Percentiles rank a stretch among this genome's conserved stretches.
Evolutionary conservation across 2,888 invertebrate genomes (phyloP).

Genomic region (Elmis aenea): DNA sequence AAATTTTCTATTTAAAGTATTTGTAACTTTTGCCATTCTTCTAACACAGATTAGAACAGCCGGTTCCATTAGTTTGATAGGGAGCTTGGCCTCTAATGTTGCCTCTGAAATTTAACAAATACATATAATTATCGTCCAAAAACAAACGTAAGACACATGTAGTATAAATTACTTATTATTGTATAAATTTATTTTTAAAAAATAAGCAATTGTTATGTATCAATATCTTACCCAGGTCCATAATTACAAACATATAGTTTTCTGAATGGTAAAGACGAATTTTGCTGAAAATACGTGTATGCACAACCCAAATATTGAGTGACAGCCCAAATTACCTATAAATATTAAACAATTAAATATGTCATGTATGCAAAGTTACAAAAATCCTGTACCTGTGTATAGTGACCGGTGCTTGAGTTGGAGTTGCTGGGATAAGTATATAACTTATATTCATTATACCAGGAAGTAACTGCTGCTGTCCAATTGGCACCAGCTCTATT

Average conservation of each 20-base stretch:
- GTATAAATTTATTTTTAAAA: no score
- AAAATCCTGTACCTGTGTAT: constrained; percentile 70
- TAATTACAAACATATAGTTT: constrained; percentile 82
- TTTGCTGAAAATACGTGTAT: constrained; percentile 62
- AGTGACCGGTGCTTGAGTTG: constrained; percentile 69
- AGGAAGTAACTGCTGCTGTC: constrained; percentile 63
- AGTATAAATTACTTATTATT: no score
- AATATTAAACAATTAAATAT: no score
- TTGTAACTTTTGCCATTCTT: no score
- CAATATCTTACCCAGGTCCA: constrained; percentile 61
- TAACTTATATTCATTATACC: constrained; percentile 71
- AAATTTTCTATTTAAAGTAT: no score
- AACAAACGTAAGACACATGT: no score
- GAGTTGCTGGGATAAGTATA: constrained; percentile 61
- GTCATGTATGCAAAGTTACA: no score
- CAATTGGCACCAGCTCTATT: constrained; percentile 57
- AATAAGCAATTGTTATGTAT: no score
- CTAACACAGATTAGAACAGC: constrained; percentile 5
- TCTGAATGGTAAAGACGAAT: constrained; percentile 58
- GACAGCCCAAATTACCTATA: constrained; percentile 78
- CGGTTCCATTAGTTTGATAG: background rate
- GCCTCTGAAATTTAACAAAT: constrained; percentile 7
- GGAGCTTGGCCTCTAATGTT: constrained; percentile 2
- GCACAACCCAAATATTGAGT: constrained; percentile 79
- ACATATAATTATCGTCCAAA: no score